These are phyloP conservation scores for Chunga burmeisteri DNA, from an alignment of 2,113 vertebrate species.

Conservation along the genomic window DNA sequence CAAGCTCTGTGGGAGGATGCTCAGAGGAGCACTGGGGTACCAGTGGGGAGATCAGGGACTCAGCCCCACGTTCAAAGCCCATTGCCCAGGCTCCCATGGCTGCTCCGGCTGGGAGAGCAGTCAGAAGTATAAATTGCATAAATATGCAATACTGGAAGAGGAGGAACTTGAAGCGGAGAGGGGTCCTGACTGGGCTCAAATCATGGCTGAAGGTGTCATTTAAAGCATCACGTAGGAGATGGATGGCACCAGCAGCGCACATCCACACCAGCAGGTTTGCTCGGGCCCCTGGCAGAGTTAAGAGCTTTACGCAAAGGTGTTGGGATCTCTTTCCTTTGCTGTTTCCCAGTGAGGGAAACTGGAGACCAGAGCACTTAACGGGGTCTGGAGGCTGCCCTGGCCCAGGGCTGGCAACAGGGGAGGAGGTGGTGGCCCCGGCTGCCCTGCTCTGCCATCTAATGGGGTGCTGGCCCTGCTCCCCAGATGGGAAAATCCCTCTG, in stretches of 20 bases:
- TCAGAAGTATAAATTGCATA: not conserved
- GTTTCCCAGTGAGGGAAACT: not conserved
- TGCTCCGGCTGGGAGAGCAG: not conserved
- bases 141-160: not conserved
- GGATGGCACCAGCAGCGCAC: not conserved
- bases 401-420: not conserved
- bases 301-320: not conserved
- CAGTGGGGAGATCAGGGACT: too few relatives aligned
- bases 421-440: not conserved
- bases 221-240: not conserved
- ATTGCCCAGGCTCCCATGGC: rapidly evolving
- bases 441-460: not conserved
- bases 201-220: rapidly evolving
- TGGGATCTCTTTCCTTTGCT: not conserved
- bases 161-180: not conserved
- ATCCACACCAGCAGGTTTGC: not conserved
- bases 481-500: not conserved
- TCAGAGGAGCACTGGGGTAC: rapidly evolving
- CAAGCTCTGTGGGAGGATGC: not conserved
- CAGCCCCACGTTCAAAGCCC: not conserved
- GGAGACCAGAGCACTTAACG: not conserved
- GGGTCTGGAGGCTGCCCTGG: not conserved
- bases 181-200: not conserved
- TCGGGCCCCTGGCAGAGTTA: not conserved
- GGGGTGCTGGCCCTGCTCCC: not conserved